Conservation (phyloP, 2,888 invertebrate species). For the Homarus gammarus region DNA sequence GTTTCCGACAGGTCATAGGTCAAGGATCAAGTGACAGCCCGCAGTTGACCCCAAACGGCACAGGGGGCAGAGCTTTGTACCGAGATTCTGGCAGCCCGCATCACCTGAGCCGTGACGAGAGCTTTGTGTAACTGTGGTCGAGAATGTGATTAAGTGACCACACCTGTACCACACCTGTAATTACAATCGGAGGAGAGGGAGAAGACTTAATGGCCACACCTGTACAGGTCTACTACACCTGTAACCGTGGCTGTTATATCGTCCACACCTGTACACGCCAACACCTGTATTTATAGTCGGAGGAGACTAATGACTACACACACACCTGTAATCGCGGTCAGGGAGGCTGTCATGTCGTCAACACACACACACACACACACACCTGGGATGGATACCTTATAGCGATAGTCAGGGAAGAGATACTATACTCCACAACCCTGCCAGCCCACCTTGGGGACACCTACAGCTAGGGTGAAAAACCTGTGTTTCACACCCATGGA, state of each 20-base stretch:
- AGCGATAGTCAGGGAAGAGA: too few relatives aligned
- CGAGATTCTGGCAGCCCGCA: constrained; percentile 48
- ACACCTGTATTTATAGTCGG: too few relatives aligned
- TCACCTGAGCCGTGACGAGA: constrained; percentile 55
- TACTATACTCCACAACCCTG: neutral
- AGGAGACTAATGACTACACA: too few relatives aligned
- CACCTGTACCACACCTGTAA: too few relatives aligned
- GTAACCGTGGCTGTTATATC: too few relatives aligned
- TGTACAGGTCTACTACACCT: neutral
- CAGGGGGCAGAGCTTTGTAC: constrained; percentile 49
- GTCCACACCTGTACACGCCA: too few relatives aligned
- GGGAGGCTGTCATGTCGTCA: neutral
- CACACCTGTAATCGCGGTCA: neutral
- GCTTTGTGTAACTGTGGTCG: constrained; percentile 54
- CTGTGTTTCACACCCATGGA: too few relatives aligned
- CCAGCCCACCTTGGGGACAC: too few relatives aligned
- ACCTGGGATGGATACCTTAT: neutral
- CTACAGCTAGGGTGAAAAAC: too few relatives aligned
- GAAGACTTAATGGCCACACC: neutral
- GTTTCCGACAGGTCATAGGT: constrained; percentile 32
- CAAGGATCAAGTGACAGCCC: constrained; percentile 23
- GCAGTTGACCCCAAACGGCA: constrained; percentile 48
- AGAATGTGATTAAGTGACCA: too few relatives aligned
- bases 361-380: too few relatives aligned
- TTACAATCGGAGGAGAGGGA: neutral